phyloP scores from a whole-genome alignment of 2,888 invertebrate species.

The Drosophila longiperda region DNA sequence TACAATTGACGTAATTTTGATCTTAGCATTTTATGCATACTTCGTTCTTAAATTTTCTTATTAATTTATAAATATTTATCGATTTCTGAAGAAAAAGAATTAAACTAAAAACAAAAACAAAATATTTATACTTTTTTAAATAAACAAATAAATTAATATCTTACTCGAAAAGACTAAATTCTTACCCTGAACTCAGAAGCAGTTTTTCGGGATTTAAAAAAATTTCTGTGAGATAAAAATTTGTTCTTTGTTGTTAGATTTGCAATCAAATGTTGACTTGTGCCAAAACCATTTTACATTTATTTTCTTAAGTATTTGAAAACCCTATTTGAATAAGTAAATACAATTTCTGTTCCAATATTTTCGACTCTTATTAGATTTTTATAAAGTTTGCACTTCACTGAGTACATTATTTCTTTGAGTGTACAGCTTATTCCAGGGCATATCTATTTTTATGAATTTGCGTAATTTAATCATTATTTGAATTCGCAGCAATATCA shows the following conservation, averaged over 20 bases:
- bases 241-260: too few relatives aligned
- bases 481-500: slow-evolving; percentile 15
- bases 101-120: too few relatives aligned
- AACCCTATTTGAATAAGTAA: neutral
- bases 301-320: neutral
- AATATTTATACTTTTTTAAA: too few relatives aligned
- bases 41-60: neutral
- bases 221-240: too few relatives aligned
- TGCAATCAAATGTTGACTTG: neutral
- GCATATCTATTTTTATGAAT: slow-evolving; percentile 69
- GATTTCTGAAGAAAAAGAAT: too few relatives aligned
- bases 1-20: neutral
- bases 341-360: neutral
- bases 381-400: neutral
- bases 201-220: neutral
- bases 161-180: neutral
- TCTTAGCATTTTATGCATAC: neutral
- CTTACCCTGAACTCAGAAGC: neutral
- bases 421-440: slow-evolving; percentile 56
- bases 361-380: neutral
- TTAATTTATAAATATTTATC: too few relatives aligned
- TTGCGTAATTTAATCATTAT: slow-evolving; percentile 78
- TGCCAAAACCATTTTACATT: neutral
- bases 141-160: too few relatives aligned
- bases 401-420: neutral